A percentile compares a stretch with the other conserved stretches of the same genome.
Conservation (phyloP, 1,140 invertebrate genomes). For the Neodiprion lecontei region DNA sequence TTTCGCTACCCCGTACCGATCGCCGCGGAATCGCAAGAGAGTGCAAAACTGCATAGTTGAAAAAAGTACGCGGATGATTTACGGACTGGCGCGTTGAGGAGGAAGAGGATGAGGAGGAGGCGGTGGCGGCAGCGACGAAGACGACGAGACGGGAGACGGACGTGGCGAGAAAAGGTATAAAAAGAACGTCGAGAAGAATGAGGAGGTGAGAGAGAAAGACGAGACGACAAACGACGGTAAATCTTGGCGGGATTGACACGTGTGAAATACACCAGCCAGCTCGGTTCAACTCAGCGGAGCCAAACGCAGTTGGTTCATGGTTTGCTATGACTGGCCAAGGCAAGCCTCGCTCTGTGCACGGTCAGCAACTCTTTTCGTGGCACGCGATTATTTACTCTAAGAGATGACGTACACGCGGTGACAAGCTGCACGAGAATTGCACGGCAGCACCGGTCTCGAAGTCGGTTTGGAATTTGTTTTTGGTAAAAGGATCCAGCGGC, state of each 20-base stretch:
- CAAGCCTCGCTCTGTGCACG: conserved; percentile 19
- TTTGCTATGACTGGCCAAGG: conserved; percentile 4
- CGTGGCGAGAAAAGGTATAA: conserved; percentile 15
- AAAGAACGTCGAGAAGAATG: conserved; percentile 7
- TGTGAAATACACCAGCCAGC: conserved; percentile 44
- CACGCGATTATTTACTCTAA: not conserved
- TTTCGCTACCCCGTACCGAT: no score
- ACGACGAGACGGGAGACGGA: conserved; percentile 18
- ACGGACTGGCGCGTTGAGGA: conserved; percentile 28
- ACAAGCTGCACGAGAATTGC: no score
- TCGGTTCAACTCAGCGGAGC: conserved; percentile 22
- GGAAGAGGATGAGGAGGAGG: conserved; percentile 23
- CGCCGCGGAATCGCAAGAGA: no score
- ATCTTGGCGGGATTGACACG: conserved; percentile 47
- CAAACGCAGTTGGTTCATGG: conserved; percentile 13
- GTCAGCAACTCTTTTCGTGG: not conserved
- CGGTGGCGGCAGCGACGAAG: not conserved
- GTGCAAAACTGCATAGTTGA: no score
- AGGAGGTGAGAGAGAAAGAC: conserved; percentile 13
- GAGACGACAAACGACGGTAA: conserved; percentile 35
- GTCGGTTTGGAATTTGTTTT: no score
- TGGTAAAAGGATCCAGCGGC: no score
- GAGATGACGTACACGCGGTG: not conserved
- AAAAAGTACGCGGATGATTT: conserved; percentile 35
- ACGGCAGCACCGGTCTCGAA: no score